phyloP scores from a whole-genome alignment of 2,113 vertebrate species.

The Caranx melampygus region DNA sequence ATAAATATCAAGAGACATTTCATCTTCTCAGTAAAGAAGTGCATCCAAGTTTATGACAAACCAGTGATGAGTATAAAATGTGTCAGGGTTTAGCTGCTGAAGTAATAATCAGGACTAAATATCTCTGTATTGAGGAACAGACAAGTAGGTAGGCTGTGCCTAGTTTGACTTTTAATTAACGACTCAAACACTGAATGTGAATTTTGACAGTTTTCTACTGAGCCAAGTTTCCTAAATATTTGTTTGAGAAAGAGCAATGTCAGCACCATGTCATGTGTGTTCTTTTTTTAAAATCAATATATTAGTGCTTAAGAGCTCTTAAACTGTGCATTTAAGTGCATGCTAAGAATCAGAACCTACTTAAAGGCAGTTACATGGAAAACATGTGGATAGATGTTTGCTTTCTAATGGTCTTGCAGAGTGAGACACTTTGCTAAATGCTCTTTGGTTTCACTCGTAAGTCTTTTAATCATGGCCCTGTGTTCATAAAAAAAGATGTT shows the following conservation, averaged over 20 bases:
- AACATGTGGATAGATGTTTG: slow-evolving; percentile 40
- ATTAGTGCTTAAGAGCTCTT: slow-evolving; percentile 9
- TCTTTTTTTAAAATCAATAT: slow-evolving; percentile 1
- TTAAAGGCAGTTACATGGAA: slow-evolving; percentile 32
- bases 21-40: background rate
- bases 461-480: slow-evolving; percentile 20
- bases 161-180: background rate
- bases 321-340: slow-evolving; percentile 45
- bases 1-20: background rate
- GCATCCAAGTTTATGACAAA: background rate
- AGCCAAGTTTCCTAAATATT: slow-evolving; percentile 4
- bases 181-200: slow-evolving; percentile 6
- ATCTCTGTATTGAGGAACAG: background rate
- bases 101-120: background rate
- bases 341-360: slow-evolving; percentile 17
- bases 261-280: background rate
- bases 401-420: slow-evolving; percentile 47
- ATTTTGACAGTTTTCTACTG: background rate
- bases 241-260: background rate
- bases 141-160: background rate
- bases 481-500: slow-evolving; percentile 21
- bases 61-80: background rate
- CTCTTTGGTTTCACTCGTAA: slow-evolving; percentile 28
- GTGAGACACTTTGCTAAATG: slow-evolving; percentile 36
- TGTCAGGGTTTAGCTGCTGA: background rate